Conservation (phyloP, 2,113 vertebrate species). For the Platichthys flesus region DNA sequence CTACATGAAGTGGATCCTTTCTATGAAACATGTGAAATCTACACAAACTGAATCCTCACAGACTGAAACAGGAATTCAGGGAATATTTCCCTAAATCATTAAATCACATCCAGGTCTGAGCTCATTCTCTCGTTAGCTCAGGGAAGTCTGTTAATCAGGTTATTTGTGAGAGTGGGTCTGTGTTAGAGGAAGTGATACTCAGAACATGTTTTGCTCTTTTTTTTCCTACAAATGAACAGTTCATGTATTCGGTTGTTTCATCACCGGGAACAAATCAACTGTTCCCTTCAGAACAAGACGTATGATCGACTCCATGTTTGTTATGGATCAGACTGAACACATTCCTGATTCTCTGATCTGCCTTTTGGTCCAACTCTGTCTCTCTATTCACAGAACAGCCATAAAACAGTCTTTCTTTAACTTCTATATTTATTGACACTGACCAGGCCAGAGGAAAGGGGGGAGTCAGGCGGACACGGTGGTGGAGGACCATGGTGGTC, state of each 20-base stretch:
- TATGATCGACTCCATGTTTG: too few relatives aligned
- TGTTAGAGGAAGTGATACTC: not conserved
- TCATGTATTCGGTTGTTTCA: too few relatives aligned
- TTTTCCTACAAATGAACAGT: not conserved
- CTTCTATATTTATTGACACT: not conserved
- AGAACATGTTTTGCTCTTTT: not conserved
- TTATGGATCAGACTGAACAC: too few relatives aligned
- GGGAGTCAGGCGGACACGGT: not conserved
- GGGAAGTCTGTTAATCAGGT: conserved; percentile 10
- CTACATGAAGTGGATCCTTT: not conserved
- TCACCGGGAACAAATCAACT: too few relatives aligned
- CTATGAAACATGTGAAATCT: conserved; percentile 1
- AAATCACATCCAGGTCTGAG: conserved; percentile 33
- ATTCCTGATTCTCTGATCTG: too few relatives aligned
- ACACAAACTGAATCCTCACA: not conserved
- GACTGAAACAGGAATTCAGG: too few relatives aligned
- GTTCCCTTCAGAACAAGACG: too few relatives aligned
- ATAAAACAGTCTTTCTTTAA: not conserved
- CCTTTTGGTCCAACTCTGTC: not conserved
- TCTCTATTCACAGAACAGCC: not conserved
- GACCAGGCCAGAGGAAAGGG: not conserved
- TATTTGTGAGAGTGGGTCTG: not conserved
- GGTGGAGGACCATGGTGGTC: not conserved
- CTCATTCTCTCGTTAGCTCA: conserved; percentile 24
- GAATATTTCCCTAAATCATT: not conserved